phyloP scores from a whole-genome alignment of 2,888 invertebrate genomes.

The Rhagonycha fulva region DNA sequence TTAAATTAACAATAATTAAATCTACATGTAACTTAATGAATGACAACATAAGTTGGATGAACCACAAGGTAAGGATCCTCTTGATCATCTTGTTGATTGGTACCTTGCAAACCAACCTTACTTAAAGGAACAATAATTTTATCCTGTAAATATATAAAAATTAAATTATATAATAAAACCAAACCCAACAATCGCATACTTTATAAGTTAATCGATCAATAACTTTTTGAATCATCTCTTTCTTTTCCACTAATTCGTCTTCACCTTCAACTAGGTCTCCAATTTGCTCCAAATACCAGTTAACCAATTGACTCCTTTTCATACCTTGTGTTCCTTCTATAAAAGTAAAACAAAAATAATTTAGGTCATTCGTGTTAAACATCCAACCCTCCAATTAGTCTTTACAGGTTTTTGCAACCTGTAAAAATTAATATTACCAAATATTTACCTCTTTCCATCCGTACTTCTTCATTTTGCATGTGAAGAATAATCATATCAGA shows the following conservation, averaged over 20 bases:
- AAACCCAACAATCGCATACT: slow-evolving; percentile 56
- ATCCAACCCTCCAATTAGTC: not conserved
- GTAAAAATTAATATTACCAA: not conserved
- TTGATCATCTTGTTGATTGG: slow-evolving; percentile 61
- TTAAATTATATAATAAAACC: slow-evolving; percentile 10
- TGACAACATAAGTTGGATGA: slow-evolving; percentile 94
- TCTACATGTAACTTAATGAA: slow-evolving; percentile 46
- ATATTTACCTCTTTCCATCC: slow-evolving; percentile 64
- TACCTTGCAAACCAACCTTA: slow-evolving; percentile 58
- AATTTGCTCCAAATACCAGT: slow-evolving; percentile 92
- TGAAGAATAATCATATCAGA: slow-evolving; percentile 90
- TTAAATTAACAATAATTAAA: not conserved
- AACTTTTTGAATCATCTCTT: slow-evolving; percentile 90
- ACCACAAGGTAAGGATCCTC: slow-evolving; percentile 89
- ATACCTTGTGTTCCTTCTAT: slow-evolving; percentile 63
- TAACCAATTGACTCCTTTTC: slow-evolving; percentile 80
- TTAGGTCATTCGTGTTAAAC: not conserved
- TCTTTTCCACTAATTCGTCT: slow-evolving; percentile 85
- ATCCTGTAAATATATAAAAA: slow-evolving; percentile 63
- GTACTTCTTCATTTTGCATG: slow-evolving; percentile 83
- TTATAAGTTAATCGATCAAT: slow-evolving; percentile 88
- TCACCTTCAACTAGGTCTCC: slow-evolving; percentile 89
- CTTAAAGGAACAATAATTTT: slow-evolving; percentile 80
- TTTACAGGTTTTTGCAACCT: not conserved
- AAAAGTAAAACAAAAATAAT: slow-evolving; percentile 35